A percentile compares a stretch with the other conserved stretches of the same genome.
phyloP scores from a whole-genome alignment of 2,888 invertebrate species.

The Stegophylla sp. region DNA sequence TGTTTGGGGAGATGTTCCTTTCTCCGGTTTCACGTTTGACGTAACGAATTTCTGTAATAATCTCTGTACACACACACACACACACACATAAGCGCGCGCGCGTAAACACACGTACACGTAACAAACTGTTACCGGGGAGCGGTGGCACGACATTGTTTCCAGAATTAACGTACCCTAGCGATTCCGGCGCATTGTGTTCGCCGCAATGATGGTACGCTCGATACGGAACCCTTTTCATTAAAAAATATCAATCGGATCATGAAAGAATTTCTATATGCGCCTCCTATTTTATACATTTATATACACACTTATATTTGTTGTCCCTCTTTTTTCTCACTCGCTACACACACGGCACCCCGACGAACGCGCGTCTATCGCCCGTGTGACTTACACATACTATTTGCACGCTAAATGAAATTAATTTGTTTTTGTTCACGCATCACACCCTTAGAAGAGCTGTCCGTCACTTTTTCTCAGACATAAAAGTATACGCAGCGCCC shows the following conservation, averaged over 20 bases:
- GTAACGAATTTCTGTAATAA: constrained; percentile 59
- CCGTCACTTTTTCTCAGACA: constrained; percentile 9
- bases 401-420: constrained; percentile 37
- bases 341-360: background rate
- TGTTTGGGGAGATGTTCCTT: constrained; percentile 54
- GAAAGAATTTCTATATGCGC: constrained; percentile 38
- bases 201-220: constrained; percentile 35
- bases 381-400: constrained; percentile 17
- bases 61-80: constrained; percentile 29
- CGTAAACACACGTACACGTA: too few species aligned
- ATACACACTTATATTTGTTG: background rate
- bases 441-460: constrained; percentile 40
- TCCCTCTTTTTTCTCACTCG: background rate
- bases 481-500: background rate
- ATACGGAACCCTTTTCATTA: constrained; percentile 57
- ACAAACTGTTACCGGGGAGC: constrained; percentile 21
- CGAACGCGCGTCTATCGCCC: background rate
- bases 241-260: constrained; percentile 52
- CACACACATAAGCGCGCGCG: background rate
- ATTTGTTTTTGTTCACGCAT: constrained; percentile 48
- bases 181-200: constrained; percentile 32
- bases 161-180: constrained; percentile 56
- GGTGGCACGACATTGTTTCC: constrained; percentile 54
- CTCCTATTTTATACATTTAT: background rate
- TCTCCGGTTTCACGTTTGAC: constrained; percentile 57